These are phyloP conservation scores for Acrobasis suavella DNA, from an alignment of 2,888 invertebrate genomes.

Conservation along the genomic window DNA sequence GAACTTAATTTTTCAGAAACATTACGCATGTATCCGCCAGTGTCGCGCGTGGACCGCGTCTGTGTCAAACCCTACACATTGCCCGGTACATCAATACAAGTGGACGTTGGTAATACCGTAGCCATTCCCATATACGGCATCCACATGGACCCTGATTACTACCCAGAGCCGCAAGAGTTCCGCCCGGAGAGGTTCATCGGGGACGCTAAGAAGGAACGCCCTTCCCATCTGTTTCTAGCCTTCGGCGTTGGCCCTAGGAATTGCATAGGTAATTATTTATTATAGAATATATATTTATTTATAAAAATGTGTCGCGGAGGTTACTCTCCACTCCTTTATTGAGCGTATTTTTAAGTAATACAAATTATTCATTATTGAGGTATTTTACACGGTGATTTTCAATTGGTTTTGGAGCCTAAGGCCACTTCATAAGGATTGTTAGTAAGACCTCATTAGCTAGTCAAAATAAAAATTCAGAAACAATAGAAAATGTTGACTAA, in stretches of 20 bases:
- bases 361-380: no score
- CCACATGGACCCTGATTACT: slow-evolving; percentile 80
- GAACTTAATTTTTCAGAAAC: slow-evolving; percentile 70
- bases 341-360: no score
- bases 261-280: slow-evolving; percentile 69
- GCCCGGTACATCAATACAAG: slow-evolving; percentile 65
- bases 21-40: slow-evolving; percentile 81
- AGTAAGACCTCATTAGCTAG: no score
- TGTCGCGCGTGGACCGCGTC: slow-evolving; percentile 74
- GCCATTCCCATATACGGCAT: slow-evolving; percentile 73
- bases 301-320: no score
- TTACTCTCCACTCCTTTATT: no score
- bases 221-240: slow-evolving; percentile 75
- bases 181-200: slow-evolving; percentile 80
- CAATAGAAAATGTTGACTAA: no score
- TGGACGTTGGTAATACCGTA: slow-evolving; percentile 73
- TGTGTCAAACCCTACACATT: slow-evolving; percentile 81
- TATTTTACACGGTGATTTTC: no score
- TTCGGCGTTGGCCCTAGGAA: slow-evolving; percentile 81
- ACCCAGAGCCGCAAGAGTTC: slow-evolving; percentile 79
- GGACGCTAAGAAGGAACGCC: slow-evolving; percentile 74
- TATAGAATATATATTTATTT: slow-evolving; percentile 6
- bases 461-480: no score
- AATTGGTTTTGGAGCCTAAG: no score
- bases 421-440: no score